These are phyloP conservation scores for Drosophila dives DNA, from an alignment of 2,888 invertebrate genomes.

Conservation along the genomic window DNA sequence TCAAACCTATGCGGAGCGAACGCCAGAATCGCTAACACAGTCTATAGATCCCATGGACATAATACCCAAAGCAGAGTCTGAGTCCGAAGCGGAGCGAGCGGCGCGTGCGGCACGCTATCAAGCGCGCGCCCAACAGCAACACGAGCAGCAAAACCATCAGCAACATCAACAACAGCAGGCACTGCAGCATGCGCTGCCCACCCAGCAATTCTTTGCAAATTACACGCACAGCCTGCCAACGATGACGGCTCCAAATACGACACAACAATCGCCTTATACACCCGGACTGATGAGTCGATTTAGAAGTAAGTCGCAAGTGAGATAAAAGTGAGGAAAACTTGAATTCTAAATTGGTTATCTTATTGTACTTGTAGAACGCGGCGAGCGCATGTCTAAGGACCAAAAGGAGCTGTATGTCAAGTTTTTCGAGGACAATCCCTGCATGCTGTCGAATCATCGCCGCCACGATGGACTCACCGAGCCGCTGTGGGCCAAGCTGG, in stretches of 20 bases:
- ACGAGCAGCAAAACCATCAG: slow-evolving; percentile 59
- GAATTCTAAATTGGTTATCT: neutral
- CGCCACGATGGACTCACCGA: slow-evolving; percentile 80
- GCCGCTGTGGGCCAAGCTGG: slow-evolving; percentile 79
- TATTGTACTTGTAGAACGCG: slow-evolving; percentile 69
- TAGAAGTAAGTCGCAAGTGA: slow-evolving; percentile 64
- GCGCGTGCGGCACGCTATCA: slow-evolving; percentile 62
- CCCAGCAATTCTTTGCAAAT: slow-evolving; percentile 67
- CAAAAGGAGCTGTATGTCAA: slow-evolving; percentile 82
- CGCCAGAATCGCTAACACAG: slow-evolving; percentile 78
- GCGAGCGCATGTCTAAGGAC: slow-evolving; percentile 83
- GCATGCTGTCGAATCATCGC: slow-evolving; percentile 81
- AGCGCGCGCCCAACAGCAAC: slow-evolving; percentile 62
- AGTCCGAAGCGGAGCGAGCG: slow-evolving; percentile 68
- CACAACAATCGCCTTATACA: slow-evolving; percentile 75
- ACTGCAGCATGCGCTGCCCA: slow-evolving; percentile 56
- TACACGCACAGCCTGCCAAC: slow-evolving; percentile 65
- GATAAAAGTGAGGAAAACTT: neutral
- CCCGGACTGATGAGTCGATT: slow-evolving; percentile 79
- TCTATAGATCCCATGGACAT: slow-evolving; percentile 83
- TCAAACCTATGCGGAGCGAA: slow-evolving; percentile 65
- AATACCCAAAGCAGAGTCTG: slow-evolving; percentile 80
- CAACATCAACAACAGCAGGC: slow-evolving; percentile 58
- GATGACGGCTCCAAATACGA: slow-evolving; percentile 63
- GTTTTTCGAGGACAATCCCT: slow-evolving; percentile 82